Conservation (phyloP, 2,113 vertebrate genomes). For the Toxotes jaculatrix region DNA sequence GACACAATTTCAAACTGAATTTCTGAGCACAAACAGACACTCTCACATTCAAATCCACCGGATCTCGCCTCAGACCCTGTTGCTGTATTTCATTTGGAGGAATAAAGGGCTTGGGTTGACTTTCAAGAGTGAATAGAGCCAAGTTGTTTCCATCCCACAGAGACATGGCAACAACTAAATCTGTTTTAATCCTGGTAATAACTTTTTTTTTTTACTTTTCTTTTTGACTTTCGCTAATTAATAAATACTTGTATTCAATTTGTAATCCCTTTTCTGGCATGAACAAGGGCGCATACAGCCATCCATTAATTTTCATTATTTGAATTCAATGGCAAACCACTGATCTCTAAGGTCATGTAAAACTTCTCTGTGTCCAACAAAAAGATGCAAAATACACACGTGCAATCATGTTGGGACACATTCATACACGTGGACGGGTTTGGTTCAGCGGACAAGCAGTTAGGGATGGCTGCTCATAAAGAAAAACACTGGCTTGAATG, state of each 20-base stretch:
- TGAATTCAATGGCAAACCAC: conserved; percentile 27
- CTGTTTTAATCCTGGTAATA: conserved; percentile 64
- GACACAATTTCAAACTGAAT: not conserved
- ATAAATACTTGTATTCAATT: conserved; percentile 64
- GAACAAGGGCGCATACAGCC: not conserved
- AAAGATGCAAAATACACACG: not conserved
- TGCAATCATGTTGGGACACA: not conserved
- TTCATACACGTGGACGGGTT: not conserved
- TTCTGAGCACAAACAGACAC: not conserved
- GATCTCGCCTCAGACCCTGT: not conserved
- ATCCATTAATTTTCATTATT: conserved; percentile 47
- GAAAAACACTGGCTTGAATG: conserved; percentile 5
- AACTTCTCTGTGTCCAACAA: not conserved
- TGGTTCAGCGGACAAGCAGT: conserved; percentile 10
- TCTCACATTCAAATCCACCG: not conserved
- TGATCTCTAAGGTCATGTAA: not conserved
- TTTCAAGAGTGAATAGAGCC: conserved; percentile 18
- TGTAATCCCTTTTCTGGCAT: conserved; percentile 63
- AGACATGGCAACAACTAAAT: conserved; percentile 56
- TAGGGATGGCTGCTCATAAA: not conserved
- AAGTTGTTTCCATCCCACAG: conserved; percentile 26
- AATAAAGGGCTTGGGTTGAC: not conserved
- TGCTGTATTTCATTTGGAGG: not conserved
- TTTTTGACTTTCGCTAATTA: conserved; percentile 62
- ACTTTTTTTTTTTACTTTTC: not conserved